These are phyloP conservation scores for Thaumetopoea pityocampa DNA, from an alignment of 1,140 invertebrate species.

Conservation along the genomic window DNA sequence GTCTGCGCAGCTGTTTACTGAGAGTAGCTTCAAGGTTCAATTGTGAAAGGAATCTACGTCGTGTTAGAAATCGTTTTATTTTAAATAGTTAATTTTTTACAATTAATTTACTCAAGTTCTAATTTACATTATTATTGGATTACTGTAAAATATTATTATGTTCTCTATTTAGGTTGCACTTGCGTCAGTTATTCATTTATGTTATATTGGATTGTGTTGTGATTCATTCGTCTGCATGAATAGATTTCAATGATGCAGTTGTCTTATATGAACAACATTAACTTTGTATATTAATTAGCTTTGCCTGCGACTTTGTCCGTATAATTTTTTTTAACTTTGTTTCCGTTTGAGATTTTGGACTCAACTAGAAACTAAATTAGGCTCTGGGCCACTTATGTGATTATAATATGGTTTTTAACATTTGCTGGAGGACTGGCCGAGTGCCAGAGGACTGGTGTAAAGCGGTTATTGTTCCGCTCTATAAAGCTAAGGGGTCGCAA, in stretches of 20 bases:
- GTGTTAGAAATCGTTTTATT: slow-evolving; percentile 7
- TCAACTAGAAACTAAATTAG: too few relatives aligned
- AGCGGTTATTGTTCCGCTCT: too few relatives aligned
- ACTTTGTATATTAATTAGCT: too few relatives aligned
- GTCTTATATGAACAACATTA: too few relatives aligned
- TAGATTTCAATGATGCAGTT: slow-evolving; percentile 12
- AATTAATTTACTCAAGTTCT: neutral
- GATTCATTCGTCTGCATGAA: slow-evolving; percentile 38
- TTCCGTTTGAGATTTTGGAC: too few relatives aligned
- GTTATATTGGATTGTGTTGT: slow-evolving; percentile 44
- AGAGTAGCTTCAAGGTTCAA: slow-evolving; percentile 53
- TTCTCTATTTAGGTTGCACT: slow-evolving; percentile 14
- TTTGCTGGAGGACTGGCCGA: too few relatives aligned
- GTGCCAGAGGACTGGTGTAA: too few relatives aligned
- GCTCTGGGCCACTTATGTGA: too few relatives aligned
- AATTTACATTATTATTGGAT: neutral
- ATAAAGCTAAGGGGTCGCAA: too few relatives aligned
- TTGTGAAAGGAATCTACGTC: slow-evolving; percentile 44
- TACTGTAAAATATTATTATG: neutral
- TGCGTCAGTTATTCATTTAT: slow-evolving; percentile 55
- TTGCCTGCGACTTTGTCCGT: too few relatives aligned
- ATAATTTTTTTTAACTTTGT: too few relatives aligned
- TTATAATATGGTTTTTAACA: too few relatives aligned
- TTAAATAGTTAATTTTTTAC: neutral
- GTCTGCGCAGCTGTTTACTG: slow-evolving; percentile 42